These are phyloP conservation scores for Ictidomys tridecemlineatus DNA, from an alignment of 2,113 vertebrate species.

Conservation along the genomic window DNA sequence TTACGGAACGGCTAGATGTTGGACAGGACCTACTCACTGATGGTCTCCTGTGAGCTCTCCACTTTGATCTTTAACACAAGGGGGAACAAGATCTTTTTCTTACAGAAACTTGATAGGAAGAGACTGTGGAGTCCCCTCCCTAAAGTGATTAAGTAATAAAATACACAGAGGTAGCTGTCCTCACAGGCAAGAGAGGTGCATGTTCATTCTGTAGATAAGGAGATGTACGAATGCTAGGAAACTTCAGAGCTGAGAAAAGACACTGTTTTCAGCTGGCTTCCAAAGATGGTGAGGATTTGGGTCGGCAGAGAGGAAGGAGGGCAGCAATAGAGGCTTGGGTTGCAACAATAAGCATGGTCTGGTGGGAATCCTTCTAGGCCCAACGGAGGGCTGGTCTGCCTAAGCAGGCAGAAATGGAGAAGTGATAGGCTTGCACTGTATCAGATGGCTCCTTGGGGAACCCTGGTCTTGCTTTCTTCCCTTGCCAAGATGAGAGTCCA, in stretches of 20 bases:
- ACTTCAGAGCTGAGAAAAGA: background rate
- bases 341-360: background rate
- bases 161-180: background rate
- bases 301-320: background rate
- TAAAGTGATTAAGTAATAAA: background rate
- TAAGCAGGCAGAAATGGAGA: background rate
- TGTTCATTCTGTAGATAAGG: background rate
- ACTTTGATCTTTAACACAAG: background rate
- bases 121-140: background rate
- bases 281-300: background rate
- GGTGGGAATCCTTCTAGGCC: background rate
- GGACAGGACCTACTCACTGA: background rate
- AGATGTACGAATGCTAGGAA: background rate
- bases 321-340: background rate
- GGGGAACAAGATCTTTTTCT: constrained; percentile 32
- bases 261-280: background rate
- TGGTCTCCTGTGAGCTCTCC: background rate
- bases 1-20: background rate
- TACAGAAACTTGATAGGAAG: background rate
- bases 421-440: background rate
- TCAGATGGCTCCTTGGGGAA: background rate
- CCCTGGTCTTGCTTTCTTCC: background rate
- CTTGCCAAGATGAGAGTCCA: background rate
- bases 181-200: background rate
- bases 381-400: background rate